A percentile compares a stretch with the other conserved stretches of the same genome.
Evolutionary conservation across 2,113 vertebrate species (phyloP).

Genomic region (Rousettus leschenaultii): DNA sequence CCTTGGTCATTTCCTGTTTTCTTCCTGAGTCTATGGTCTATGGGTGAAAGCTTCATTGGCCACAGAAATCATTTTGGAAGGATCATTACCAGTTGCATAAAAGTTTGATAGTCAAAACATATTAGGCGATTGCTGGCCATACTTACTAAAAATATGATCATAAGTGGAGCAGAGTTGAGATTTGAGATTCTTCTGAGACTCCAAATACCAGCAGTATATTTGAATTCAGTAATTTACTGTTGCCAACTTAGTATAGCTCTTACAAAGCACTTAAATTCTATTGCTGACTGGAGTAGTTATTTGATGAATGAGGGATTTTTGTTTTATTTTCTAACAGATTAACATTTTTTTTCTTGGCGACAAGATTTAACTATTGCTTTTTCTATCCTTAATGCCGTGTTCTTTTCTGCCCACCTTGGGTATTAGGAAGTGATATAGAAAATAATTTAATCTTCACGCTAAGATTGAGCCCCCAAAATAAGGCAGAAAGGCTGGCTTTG

Average conservation of each 20-base stretch:
- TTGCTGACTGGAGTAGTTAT: not conserved
- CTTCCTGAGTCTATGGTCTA: slow-evolving; percentile 47
- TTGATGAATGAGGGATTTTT: slow-evolving; percentile 3
- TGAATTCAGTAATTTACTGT: slow-evolving; percentile 11
- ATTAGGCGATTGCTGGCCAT: slow-evolving; percentile 53
- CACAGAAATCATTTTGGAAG: slow-evolving; percentile 58
- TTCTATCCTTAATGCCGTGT: not conserved
- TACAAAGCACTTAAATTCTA: not conserved
- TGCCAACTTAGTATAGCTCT: not conserved
- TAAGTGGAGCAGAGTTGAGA: slow-evolving; percentile 41
- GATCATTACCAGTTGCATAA: slow-evolving; percentile 67
- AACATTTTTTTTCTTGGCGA: not conserved
- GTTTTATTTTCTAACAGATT: slow-evolving; percentile 29
- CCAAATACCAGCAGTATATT: not conserved
- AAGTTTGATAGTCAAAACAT: slow-evolving; percentile 66
- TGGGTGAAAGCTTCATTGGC: slow-evolving; percentile 68
- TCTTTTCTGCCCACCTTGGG: not conserved
- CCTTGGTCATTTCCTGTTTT: slow-evolving; percentile 39
- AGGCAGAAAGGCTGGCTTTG: not conserved
- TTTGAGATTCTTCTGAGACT: not conserved
- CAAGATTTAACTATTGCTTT: not conserved
- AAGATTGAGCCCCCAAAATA: not conserved
- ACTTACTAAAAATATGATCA: slow-evolving; percentile 49
- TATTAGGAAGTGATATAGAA: not conserved
- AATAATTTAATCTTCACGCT: not conserved